Base-by-base conservation (phyloP, 2,888 invertebrate genomes). In the Fabriciana adippe region DNA sequence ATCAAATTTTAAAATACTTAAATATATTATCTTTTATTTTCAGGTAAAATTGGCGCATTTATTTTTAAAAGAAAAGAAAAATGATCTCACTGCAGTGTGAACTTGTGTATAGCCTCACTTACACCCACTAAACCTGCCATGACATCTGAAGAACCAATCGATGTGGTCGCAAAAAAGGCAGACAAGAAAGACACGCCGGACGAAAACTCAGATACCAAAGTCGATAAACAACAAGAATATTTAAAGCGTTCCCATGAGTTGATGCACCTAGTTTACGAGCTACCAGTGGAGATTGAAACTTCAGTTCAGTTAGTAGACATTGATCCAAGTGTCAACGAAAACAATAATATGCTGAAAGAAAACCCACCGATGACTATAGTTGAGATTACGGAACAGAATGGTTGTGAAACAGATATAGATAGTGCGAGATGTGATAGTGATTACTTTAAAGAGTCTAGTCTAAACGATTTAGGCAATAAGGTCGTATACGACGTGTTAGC, bases 181-280 rank as follows among this genome's bases (percentile, higher is more conserved):
- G 83, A 87, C 70, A 75, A 83, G 0, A 89, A 88, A 67, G 87
- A 86, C 56, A 41, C 61, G 14, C 77, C 80, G 51, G 83, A 85
- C 73, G 85, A 83, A 47, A 80, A 81, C 73, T 80, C 81, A 53
- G 85, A 84, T 64, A 80, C 84, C 72, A 86, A 85, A 73, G 76
- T 78, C 41, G 81, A 77, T 26, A 85, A 84, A 76, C 78, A 80
- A 45, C 74, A 76, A 8, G 83, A 85, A 48, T 86, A 85, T 54
- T 78, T 80, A 11, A 86, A 80, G 72, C 79, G 81, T 47, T 86
- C 91, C 11, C 81, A 88, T 8, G 92, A 92, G 73, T 82, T 93
- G 3, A 92, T 93, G 90, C 86, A 90, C 73, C 79, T 93, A 72
- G 92, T 93, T 50, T 93, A 93, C 72, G 93, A 93, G 76, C 75